Evolutionary conservation across 2,888 invertebrate species (phyloP), one percentile per base, ranked within the genome.

Genomic region (Prenolepis imparis): DNA sequence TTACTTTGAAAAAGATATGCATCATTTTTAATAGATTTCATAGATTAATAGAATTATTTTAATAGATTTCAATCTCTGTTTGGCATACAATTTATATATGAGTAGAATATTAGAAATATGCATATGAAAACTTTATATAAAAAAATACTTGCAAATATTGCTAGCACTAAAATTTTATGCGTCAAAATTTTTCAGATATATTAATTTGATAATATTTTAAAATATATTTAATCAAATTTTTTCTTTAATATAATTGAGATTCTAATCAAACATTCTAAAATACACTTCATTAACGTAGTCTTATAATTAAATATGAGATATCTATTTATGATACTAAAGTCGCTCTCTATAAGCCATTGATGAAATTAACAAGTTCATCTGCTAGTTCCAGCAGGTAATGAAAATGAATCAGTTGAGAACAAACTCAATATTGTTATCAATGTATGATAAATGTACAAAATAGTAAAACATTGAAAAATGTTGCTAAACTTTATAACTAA

Each of bases 271-370:
- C 18, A 36, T 1, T 36, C 15, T 55, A 52, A 70, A 36, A 75
- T 9, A 5, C 18, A 9, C 15, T 63, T 44, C 4, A 55, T 55
- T 36, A 24, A 2, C 3, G 9, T 18, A 61, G 3, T 28, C 2
- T 4, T 28, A 28, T 3, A 28, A 28, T 28, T 52, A 5, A 6
- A 52, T n/a, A 41, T 24, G 3, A 63, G 6, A 24, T 18, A 12
- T 66, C 21, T 32, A 6, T 70, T 12, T 75, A 8, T 8, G 70
- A 39, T 68, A 72, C 24, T 2, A 12, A 24, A 39, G 52, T 24
- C 39, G 72, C 70, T 18, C 68, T 77, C 75, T 77, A 5, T 39
- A 5, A 28, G 24, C 24, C 2, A 39, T 1, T 70, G 15, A 12
- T 5, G 11, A 77, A 36, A 70, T 24, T 52, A 75, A 70, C 15